These are phyloP conservation scores for Paracentrotus lividus DNA, from an alignment of 53 echinoderm and acorn worm species.

Conservation along the genomic window DNA sequence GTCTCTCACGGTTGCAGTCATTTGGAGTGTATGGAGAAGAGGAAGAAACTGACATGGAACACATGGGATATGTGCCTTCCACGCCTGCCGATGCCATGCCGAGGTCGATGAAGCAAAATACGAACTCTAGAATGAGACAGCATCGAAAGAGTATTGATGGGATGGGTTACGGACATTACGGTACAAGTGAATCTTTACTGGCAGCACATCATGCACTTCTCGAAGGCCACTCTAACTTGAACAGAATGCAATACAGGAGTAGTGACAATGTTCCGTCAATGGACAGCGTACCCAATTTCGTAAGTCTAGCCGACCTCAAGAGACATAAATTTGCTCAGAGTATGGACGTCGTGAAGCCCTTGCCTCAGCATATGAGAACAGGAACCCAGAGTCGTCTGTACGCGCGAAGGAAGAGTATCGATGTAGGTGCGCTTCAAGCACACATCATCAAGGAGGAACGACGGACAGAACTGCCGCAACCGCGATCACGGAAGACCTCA, in stretches of 20 bases:
- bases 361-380: constrained; percentile 42
- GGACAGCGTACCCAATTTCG: constrained; percentile 23
- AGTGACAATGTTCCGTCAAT: constrained; percentile 51
- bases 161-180: constrained; percentile 14
- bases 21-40: constrained; percentile 67
- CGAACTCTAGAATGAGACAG: constrained; percentile 51
- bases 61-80: constrained; percentile 61
- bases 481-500: constrained; percentile 48
- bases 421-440: constrained; percentile 63
- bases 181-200: constrained; percentile 23
- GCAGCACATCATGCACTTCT: constrained; percentile 52
- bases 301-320: constrained; percentile 29
- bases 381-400: constrained; percentile 42
- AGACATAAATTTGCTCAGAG: constrained; percentile 27
- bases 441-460: constrained; percentile 58
- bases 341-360: constrained; percentile 28
- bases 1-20: constrained; percentile 48
- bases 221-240: constrained; percentile 41
- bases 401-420: constrained; percentile 46
- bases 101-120: constrained; percentile 31
- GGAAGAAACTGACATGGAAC: constrained; percentile 59
- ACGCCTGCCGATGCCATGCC: constrained; percentile 64
- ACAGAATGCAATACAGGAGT: constrained; percentile 24
- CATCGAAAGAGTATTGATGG: constrained; percentile 52
- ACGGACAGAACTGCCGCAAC: constrained; percentile 18